Conservation (phyloP, 2,113 vertebrate genomes). For the Pterocles gutturalis region DNA sequence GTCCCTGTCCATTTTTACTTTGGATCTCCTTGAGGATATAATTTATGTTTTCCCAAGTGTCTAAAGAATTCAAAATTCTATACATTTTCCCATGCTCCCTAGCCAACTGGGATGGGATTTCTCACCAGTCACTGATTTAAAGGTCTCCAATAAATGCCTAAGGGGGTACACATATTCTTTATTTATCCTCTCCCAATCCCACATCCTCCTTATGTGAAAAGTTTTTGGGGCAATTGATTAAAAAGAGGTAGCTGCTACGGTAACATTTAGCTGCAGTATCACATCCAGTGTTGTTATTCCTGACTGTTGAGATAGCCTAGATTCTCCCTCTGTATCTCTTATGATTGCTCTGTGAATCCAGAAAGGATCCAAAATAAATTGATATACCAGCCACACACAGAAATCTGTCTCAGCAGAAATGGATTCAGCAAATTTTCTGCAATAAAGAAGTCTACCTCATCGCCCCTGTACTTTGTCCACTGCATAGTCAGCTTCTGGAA, state of each 20-base stretch:
- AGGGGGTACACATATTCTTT: neutral
- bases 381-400: neutral
- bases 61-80: neutral
- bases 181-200: neutral
- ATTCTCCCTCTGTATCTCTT: neutral
- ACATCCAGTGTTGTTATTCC: neutral
- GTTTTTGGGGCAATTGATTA: neutral
- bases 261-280: neutral
- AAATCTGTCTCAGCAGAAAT: slow-evolving; percentile 36
- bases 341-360: neutral
- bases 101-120: neutral
- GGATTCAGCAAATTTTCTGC: slow-evolving; percentile 28
- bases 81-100: neutral
- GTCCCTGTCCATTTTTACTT: neutral
- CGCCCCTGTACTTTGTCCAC: neutral
- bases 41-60: neutral
- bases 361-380: slow-evolving; percentile 28
- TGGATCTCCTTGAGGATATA: neutral
- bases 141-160: neutral
- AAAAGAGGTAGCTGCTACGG: neutral
- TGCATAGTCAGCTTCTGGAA: neutral
- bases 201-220: neutral
- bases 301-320: neutral
- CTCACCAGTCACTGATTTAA: neutral
- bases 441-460: neutral